Conservation (phyloP, 2,113 vertebrate genomes). For the Ailuropoda melanoleuca region DNA sequence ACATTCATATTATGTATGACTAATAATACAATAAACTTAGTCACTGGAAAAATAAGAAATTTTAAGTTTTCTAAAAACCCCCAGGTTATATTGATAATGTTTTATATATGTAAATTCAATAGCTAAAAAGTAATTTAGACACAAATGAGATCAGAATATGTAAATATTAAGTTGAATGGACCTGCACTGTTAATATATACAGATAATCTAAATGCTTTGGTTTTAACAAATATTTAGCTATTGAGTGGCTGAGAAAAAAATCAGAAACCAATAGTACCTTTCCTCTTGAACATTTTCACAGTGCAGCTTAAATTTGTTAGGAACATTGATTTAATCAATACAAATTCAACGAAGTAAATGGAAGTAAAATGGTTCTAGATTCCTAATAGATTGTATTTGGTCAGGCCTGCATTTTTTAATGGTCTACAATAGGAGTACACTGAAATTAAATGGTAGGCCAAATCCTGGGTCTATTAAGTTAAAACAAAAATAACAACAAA, state of each 20-base stretch:
- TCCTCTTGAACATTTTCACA: not conserved
- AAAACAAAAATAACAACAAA: not conserved
- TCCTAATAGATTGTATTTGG: not conserved
- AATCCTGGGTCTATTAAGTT: not conserved
- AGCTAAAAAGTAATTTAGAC: not conserved
- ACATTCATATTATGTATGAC: not conserved
- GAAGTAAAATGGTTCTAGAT: not conserved
- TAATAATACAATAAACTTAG: not conserved
- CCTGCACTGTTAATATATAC: not conserved
- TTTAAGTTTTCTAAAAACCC: not conserved
- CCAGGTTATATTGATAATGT: not conserved
- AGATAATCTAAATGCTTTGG: constrained; percentile 7
- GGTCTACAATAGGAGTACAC: not conserved
- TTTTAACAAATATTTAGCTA: not conserved
- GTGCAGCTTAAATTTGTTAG: not conserved
- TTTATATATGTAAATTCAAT: not conserved
- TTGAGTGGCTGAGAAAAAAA: not conserved
- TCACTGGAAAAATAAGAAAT: not conserved
- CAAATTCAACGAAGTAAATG: not conserved
- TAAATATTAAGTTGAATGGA: not conserved
- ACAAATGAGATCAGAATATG: not conserved
- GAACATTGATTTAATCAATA: not conserved
- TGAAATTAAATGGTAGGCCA: not conserved
- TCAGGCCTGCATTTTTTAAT: not conserved
- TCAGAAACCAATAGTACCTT: not conserved